Evolutionary conservation across 2,888 invertebrate species (phyloP).

Genomic region (Drosophila melanosoma): DNA sequence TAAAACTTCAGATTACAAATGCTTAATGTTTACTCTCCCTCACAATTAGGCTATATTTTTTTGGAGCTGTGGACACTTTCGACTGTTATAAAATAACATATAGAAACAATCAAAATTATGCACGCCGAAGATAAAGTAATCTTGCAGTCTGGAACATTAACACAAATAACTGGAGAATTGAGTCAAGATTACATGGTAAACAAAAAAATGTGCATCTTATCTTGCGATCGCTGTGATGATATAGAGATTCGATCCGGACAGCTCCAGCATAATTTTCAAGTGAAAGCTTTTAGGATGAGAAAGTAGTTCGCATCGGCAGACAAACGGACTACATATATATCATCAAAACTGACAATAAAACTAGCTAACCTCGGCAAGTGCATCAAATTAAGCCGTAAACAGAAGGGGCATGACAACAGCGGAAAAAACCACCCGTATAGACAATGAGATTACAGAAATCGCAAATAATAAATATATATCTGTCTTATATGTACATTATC

Average conservation of each 20-base stretch:
- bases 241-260: neutral
- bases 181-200: neutral
- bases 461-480: slow-evolving; percentile 11
- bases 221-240: neutral
- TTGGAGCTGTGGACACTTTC: neutral
- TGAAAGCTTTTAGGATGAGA: neutral
- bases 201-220: neutral
- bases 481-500: neutral
- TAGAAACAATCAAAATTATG: neutral
- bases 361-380: neutral
- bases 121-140: neutral
- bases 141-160: neutral
- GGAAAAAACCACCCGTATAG: slow-evolving; percentile 25
- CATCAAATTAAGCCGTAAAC: slow-evolving; percentile 28
- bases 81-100: neutral
- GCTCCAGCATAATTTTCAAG: neutral
- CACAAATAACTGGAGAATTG: neutral
- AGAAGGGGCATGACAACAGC: slow-evolving; percentile 45
- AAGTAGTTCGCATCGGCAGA: neutral
- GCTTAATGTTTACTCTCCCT: neutral
- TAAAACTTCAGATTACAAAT: neutral
- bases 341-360: neutral
- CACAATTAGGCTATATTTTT: neutral
- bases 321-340: slow-evolving; percentile 5
- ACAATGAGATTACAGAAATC: slow-evolving; percentile 64